phyloP scores from a whole-genome alignment of 2,888 invertebrate genomes.

The Philereme vetulata region DNA sequence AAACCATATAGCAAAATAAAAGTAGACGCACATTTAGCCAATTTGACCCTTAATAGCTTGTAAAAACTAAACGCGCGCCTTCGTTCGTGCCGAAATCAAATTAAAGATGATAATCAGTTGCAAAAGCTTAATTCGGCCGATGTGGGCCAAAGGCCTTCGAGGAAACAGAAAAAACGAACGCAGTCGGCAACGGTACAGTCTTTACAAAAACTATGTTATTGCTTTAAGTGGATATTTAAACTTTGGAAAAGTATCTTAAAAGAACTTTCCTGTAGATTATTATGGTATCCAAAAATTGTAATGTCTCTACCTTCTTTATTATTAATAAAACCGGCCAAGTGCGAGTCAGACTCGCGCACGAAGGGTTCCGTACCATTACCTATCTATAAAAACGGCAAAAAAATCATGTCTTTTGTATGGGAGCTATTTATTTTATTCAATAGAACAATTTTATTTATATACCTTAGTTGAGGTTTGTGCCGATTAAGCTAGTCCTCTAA shows the following conservation, averaged over 20 bases:
- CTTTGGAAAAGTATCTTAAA: neutral
- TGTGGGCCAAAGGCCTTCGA: conserved; percentile 47
- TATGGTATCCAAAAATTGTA: neutral
- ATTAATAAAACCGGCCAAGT: no score
- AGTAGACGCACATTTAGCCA: no score
- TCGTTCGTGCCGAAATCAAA: conserved; percentile 63
- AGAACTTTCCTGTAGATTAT: neutral
- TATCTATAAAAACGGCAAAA: no score
- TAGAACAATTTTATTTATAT: no score
- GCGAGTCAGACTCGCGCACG: no score
- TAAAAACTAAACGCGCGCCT: conserved; percentile 38
- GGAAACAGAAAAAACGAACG: conserved; percentile 54
- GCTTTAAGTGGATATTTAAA: conserved; percentile 14
- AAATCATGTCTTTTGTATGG: no score
- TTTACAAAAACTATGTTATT: conserved; percentile 31
- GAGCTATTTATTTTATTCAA: no score
- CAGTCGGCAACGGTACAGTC: conserved; percentile 20
- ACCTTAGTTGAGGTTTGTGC: no score
- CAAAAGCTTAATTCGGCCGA: conserved; percentile 60
- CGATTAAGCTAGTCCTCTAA: no score
- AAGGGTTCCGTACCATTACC: no score
- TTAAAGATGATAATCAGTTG: conserved; percentile 67
- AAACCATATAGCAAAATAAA: no score
- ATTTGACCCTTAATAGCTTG: conserved; percentile 24
- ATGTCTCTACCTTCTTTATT: neutral